Base-by-base conservation (phyloP, 92 coral and sea anemone species). In the Zoanthus gigantus region DNA sequence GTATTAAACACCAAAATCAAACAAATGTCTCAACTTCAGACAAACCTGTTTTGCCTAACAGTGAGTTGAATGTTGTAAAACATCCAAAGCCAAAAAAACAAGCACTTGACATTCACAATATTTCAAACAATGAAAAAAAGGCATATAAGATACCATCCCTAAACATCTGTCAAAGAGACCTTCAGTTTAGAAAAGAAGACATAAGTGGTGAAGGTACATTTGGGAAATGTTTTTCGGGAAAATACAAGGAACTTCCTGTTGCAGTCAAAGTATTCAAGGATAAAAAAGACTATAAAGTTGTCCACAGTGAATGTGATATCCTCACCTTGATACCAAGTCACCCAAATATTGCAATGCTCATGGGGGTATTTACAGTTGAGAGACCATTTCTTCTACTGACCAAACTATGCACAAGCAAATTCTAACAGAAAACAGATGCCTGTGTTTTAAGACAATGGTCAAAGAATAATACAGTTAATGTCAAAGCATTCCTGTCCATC, bases 181-280 rank as follows among this genome's bases (percentile, higher is more conserved):
- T 74, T 16, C 47, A 42, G 30, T 74, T 74, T 34, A 47, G 28
- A 42, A 74, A 17, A 48, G 78, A 42, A 23, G 28, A 74, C 56
- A 15, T 74, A 7, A 48, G 6, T 42, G 50, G 52, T 42, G 56
- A 74, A 42, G 50, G 50, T 13, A 42, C 78, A 7, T 48, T 42
- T 74, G 78, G 56, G 18, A 74, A 74, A 74, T 42, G 56, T 23
- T 74, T 74, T 42, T 17, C 44, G 0, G 78, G 78, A 23, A 74
- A 48, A 74, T 74, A 74, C 28, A 42, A 74, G 8, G 56, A 48
- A 13, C 30, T 74, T 42, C 78, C 32, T 0, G 78, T 17, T 74
- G 78, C 78, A 74, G 56, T 74, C 16, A 74, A 74, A 74, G 47
- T 74, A 13, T 74, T 74, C 56, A 74, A 74, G 44, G 47, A 48